These are phyloP conservation scores for Epirrhoe tristata DNA, from an alignment of 2,888 invertebrate genomes.

Conservation along the genomic window DNA sequence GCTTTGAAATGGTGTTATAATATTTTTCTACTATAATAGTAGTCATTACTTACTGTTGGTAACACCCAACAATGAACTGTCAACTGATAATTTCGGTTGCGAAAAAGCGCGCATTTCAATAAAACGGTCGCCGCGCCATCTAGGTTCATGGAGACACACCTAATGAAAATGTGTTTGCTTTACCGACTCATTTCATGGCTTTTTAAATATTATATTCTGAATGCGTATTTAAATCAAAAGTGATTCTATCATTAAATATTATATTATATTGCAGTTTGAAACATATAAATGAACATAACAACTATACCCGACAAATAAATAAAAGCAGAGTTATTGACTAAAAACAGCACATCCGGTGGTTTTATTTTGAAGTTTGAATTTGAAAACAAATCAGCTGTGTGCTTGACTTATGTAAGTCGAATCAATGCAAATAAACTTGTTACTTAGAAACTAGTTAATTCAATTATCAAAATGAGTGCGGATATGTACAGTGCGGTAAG, in stretches of 20 bases:
- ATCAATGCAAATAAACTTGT: slow-evolving; percentile 4
- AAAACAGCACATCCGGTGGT: slow-evolving; percentile 39
- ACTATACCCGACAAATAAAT: not conserved
- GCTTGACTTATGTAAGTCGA: slow-evolving; percentile 10
- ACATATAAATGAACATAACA: not conserved
- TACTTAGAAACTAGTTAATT: slow-evolving; percentile 5
- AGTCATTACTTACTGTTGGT: slow-evolving; percentile 47
- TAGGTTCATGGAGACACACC: slow-evolving; percentile 38
- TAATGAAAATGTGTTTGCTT: slow-evolving; percentile 45
- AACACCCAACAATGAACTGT: slow-evolving; percentile 56
- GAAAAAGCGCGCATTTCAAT: slow-evolving; percentile 68
- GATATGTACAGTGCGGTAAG: slow-evolving; percentile 57
- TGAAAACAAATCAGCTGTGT: slow-evolving; percentile 22
- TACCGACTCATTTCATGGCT: slow-evolving; percentile 41
- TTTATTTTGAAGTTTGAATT: slow-evolving; percentile 34
- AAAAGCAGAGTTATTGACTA: not conserved
- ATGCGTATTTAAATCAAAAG: not conserved
- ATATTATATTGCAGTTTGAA: not conserved
- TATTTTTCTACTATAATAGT: slow-evolving; percentile 36
- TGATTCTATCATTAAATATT: not conserved
- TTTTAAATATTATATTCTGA: not conserved
- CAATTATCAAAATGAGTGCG: slow-evolving; percentile 45
- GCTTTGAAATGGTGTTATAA: too few species aligned
- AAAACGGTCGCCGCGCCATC: slow-evolving; percentile 60
- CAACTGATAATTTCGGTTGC: slow-evolving; percentile 59